Evolutionary conservation across 2,797 vertebrate genomes (phyloP), one percentile per base, ranked within the genome.

Genomic region (Sternotherus odoratus): DNA sequence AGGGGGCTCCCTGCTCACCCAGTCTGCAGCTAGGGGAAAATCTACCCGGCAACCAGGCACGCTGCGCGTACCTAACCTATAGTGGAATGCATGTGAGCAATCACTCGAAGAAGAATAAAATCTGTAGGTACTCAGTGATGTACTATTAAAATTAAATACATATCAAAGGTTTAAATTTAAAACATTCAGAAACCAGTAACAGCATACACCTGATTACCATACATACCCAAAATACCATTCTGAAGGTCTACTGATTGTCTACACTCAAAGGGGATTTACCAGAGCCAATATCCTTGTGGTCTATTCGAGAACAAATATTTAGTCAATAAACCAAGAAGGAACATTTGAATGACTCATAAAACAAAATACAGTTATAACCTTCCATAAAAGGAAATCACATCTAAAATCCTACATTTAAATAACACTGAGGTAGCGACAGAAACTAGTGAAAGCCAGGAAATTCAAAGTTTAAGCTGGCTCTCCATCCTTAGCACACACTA

Each of bases 361-460:
- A 72, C 77, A 92, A 91, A 85, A n/a, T 49, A 75, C 87, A 93
- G 90, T 97, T 97, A 97, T 95, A 96, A 84, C 85, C 82, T 96
- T 89, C 87, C 85, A 90, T 51, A 86, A 94, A 97, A 98, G 89
- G 26, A 94, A 98, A 97, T 96, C 96, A 93, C 96, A 95, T 95
- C 11, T 89, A 95, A 98, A 98, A 97, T 79, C 95, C 74, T 79
- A 92, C 60, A 85, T 92, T 97, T 96, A 97, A 98, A 95, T 95
- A 97, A 95, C 82, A 97, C 89, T 88, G 92, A 96, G 87, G 49
- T 95, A 95, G 96, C 94, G 79, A 95, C 94, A 97, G 94, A 94
- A 93, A 96, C 95, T 92, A 92, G 97, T 94, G 94, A 95, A 92
- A 97, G 96, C 94, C 96, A 97, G 97, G 97, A 98, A 98, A 98